These are phyloP conservation scores for Melanophora roralis DNA, from an alignment of 2,888 invertebrate species.

Conservation along the genomic window DNA sequence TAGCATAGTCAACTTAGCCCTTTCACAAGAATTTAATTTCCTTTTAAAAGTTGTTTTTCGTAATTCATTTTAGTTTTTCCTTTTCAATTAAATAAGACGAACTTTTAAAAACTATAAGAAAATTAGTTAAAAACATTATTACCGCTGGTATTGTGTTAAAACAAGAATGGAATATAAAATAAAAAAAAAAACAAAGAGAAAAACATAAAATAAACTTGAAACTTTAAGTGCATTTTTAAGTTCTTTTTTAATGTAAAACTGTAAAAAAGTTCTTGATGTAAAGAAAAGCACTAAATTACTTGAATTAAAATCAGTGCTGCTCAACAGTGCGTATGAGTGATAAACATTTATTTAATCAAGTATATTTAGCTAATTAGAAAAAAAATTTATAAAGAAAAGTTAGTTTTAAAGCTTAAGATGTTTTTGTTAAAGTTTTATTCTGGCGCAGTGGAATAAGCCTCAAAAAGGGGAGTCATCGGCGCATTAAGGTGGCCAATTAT, in stretches of 20 bases:
- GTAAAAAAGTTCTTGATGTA: not conserved
- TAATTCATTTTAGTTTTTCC: not conserved
- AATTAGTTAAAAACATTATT: constrained; percentile 29
- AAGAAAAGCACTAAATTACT: not conserved
- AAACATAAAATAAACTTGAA: not conserved
- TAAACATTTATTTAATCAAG: not conserved
- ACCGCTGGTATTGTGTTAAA: not conserved
- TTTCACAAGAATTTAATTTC: not conserved
- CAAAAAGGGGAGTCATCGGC: no score
- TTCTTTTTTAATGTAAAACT: not conserved
- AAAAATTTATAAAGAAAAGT: no score
- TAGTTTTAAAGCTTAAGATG: no score
- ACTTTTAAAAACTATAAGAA: constrained; percentile 18
- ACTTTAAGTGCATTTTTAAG: not conserved
- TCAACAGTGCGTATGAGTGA: not conserved
- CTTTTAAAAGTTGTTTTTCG: not conserved
- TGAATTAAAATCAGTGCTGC: not conserved
- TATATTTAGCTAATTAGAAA: no score
- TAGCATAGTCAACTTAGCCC: no score
- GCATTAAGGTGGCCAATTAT: no score
- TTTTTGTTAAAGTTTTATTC: no score
- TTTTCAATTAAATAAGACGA: not conserved
- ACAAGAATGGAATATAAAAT: not conserved
- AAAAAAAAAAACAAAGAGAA: not conserved
- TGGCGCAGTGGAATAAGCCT: no score